These are phyloP conservation scores for Tetropium fuscum DNA, from an alignment of 2,888 invertebrate species.

Conservation along the genomic window DNA sequence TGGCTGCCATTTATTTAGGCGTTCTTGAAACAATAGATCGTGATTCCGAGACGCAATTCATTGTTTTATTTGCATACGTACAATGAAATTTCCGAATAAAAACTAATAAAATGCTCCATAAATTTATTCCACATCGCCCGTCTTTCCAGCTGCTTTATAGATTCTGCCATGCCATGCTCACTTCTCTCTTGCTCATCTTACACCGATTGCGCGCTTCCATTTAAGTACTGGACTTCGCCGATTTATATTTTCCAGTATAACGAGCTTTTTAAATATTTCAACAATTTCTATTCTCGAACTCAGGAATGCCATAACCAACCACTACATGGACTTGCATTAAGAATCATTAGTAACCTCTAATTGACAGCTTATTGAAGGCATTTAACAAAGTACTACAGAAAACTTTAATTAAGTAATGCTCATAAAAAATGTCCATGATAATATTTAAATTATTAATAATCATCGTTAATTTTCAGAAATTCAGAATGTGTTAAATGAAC, in stretches of 20 bases:
- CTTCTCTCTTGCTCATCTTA: conserved; percentile 13
- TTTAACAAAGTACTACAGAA: too few relatives aligned
- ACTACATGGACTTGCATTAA: too few relatives aligned
- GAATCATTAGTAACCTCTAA: too few relatives aligned
- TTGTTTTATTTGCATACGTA: conserved; percentile 63
- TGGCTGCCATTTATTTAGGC: conserved; percentile 47
- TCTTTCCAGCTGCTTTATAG: conserved; percentile 10
- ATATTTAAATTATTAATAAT: too few relatives aligned
- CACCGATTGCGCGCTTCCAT: conserved; percentile 21
- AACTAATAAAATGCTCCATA: conserved; percentile 61
- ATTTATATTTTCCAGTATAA: conserved; percentile 10
- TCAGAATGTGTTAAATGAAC: too few relatives aligned
- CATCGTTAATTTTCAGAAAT: too few relatives aligned
- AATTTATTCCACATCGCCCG: conserved; percentile 49
- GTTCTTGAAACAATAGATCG: conserved; percentile 51
- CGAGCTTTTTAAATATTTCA: conserved; percentile 21
- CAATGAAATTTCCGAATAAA: conserved; percentile 63
- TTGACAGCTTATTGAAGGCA: too few relatives aligned
- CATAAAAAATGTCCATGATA: too few relatives aligned
- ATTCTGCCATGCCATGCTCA: conserved; percentile 7
- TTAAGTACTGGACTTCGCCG: conserved; percentile 12
- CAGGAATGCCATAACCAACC: conserved; percentile 10
- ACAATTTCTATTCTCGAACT: conserved; percentile 18
- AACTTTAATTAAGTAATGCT: too few relatives aligned
- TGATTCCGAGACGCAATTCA: conserved; percentile 58